phyloP scores from a whole-genome alignment of 1,140 invertebrate species.

The Saccostrea glomerata region DNA sequence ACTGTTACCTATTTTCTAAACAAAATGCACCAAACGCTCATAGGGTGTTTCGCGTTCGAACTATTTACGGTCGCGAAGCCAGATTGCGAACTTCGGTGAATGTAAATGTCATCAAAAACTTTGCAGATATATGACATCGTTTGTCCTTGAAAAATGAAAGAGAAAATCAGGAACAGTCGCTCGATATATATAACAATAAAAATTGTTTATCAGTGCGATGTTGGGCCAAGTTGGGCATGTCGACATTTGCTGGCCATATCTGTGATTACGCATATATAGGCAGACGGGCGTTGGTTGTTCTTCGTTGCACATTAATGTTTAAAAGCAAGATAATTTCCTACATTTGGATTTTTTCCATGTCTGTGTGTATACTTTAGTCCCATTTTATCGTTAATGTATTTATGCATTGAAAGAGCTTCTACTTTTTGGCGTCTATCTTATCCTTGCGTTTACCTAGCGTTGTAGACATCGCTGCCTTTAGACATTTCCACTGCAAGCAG shows the following conservation, averaged over 20 bases:
- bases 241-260: neutral
- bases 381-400: slow-evolving; percentile 16
- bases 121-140: neutral
- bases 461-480: too few species aligned
- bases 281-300: slow-evolving; percentile 19
- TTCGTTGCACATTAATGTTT: slow-evolving; percentile 31
- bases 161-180: neutral
- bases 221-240: slow-evolving; percentile 3
- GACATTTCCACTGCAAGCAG: too few species aligned
- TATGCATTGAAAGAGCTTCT: neutral
- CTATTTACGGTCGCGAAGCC: neutral
- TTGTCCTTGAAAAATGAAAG: slow-evolving; percentile 15
- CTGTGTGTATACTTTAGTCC: slow-evolving; percentile 2
- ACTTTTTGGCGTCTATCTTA: neutral
- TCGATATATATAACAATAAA: slow-evolving; percentile 15
- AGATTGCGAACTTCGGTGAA: neutral
- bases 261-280: slow-evolving; percentile 6
- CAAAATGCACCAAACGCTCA: neutral
- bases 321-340: slow-evolving; percentile 28
- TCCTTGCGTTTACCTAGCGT: neutral
- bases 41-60: neutral
- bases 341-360: slow-evolving; percentile 16
- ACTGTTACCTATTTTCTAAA: neutral
- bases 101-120: neutral
- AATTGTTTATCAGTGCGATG: slow-evolving; percentile 14